Evolutionary conservation across 2,888 invertebrate genomes (phyloP), one percentile per base, ranked within the genome.

Genomic region (Troides aeacus): DNA sequence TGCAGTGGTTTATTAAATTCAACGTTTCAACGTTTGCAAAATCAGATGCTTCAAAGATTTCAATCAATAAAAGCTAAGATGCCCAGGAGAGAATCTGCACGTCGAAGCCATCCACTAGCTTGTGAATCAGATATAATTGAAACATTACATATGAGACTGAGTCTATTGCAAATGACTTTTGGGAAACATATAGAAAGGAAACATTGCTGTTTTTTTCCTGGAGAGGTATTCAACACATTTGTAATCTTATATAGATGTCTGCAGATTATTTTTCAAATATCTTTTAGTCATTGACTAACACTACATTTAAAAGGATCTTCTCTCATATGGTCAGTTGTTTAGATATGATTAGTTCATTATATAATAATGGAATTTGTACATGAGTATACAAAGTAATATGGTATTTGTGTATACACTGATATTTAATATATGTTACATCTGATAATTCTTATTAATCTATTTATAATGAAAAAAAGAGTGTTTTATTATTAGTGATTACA

Each of bases 191-290:
- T 98, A 83, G 98, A 98, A 85, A 94, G 97, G 78, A 97, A 97
- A 83, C 96, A 98, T 82, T 97, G 97, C 85, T 98, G 98, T 89
- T 98, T 98, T 88, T 98, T 98, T 83, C 97, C 98, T 62, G 98
- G 98, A 87, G 97, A 97, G 94, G 97, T 97, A 93, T 15, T 56
- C 18, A 57, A 57, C n/a, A 21, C 21, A n/a, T 18, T 50, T 50
- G 50, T 17, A 50, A 50, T 15, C 50, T 17, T 50, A 50, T 15
- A 50, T 17, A 50, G 50, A 15, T 50, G 15, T 18, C 17, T 50
- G 7, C 1, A 50, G 50, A 50, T 15, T 50, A 50, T 17, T 50
- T 50, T 4, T 15, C 12, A 5, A 50, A 15, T 50, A 15, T 50
- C 50, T 50, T 15, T 50, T 3, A 17, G 15, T 17, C 50, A 50